These are phyloP conservation scores for Uropetala carovei DNA, from an alignment of 2,888 invertebrate species.

Conservation along the genomic window DNA sequence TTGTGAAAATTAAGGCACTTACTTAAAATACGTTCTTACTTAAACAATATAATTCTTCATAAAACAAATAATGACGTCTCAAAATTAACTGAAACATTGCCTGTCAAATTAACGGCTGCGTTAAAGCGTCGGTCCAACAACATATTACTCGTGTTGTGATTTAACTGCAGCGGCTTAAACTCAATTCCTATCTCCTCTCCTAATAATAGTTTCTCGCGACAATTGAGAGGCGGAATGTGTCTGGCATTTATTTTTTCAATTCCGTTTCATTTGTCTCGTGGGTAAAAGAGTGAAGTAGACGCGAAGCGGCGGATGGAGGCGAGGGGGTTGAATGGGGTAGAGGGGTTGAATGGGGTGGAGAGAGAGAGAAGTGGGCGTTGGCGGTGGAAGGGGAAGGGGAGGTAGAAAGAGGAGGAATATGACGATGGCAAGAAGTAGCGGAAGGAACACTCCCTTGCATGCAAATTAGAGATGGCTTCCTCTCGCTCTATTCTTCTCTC, in stretches of 20 bases:
- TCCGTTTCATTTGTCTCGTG: constrained; percentile 24
- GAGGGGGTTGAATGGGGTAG: no score
- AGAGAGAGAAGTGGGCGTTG: background rate
- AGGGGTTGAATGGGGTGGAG: no score
- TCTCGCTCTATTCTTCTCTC: background rate
- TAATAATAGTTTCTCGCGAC: background rate
- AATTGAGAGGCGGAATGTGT: background rate
- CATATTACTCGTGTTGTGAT: background rate
- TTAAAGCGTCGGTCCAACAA: background rate
- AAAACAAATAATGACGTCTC: no score
- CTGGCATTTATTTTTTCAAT: constrained; percentile 1
- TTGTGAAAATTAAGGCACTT: no score
- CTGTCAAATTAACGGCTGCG: background rate
- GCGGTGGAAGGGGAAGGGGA: background rate
- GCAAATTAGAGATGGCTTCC: background rate
- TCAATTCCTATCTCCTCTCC: background rate
- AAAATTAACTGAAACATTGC: background rate
- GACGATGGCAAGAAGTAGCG: background rate
- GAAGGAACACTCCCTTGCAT: background rate
- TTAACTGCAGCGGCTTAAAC: background rate
- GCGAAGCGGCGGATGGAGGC: no score
- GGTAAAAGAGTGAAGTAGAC: no score
- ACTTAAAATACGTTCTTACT: no score
- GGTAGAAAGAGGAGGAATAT: background rate
- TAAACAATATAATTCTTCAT: no score